Evolutionary conservation across 2,888 invertebrate genomes (phyloP), one percentile per base, ranked within the genome.

Genomic region (Marasmarcha lunaedactyla): DNA sequence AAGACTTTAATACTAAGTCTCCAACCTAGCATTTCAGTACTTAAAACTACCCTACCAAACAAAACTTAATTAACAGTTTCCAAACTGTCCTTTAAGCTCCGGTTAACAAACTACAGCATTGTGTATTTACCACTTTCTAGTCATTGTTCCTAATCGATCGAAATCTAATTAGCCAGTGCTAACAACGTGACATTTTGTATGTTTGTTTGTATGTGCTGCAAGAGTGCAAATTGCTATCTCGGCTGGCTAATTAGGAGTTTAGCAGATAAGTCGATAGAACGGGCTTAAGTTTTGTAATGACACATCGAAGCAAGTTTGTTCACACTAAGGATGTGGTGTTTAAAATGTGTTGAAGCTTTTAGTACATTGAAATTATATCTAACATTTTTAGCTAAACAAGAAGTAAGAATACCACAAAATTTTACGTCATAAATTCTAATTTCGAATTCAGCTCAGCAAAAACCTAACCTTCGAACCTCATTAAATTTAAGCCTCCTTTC

Each of bases 161-260:
- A 30, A 30, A 30, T 30, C 30, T 30, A 30, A 30, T 30, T 30
- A 30, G 30, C 11, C 11, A 30, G 30, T 11, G 30, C 30, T 4
- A 30, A 30, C 30, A 30, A 30, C 30, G 30, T 76, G 77, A 77
- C 77, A 78, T 78, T 77, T 77, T 53, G 68, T 70, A 61, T 72
- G 73, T 67, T 49, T 47, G 47, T 54, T 58, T 50, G 57, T 52
- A 44, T 46, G 45, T 45, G 43, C 64, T 49, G 47, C 46, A 43
- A 44, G 47, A 51, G 55, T 59, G 71, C 71, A 65, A 76, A 74
- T 74, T 72, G 69, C 59, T 60, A 69, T 68, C 68, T 46, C 37
- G 55, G 50, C 45, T 52, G 51, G 58, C 71, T 73, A 74, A 74
- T 74, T 74, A 74, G 71, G n/a, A 37, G 41, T 30, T 50, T 42